Evolutionary conservation across 2,113 vertebrate species (phyloP).

Genomic region (Tringa solitaria): DNA sequence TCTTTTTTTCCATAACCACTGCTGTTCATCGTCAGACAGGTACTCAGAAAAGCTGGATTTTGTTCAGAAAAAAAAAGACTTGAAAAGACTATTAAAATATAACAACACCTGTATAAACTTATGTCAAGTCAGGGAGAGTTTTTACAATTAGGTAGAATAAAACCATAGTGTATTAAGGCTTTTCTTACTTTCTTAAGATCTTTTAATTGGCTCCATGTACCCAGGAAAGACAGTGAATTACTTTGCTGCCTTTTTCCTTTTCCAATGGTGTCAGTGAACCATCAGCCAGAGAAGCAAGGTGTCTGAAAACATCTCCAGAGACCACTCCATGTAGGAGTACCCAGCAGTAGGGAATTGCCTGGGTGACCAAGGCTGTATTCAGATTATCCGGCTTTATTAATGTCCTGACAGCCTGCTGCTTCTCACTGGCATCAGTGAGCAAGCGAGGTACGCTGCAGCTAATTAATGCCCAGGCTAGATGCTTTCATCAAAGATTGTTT

Average conservation of each 20-base stretch:
- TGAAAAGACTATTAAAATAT: not conserved
- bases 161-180: not conserved
- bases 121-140: not conserved
- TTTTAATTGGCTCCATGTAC: not conserved
- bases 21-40: not conserved
- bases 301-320: not conserved
- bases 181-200: not conserved
- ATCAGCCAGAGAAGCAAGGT: not conserved
- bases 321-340: not conserved
- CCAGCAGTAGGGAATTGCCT: not conserved
- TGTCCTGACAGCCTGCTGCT: not conserved
- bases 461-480: not conserved
- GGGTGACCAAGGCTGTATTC: not conserved
- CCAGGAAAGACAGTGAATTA: not conserved
- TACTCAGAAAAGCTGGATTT: not conserved
- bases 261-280: not conserved
- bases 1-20: not conserved
- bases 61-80: not conserved
- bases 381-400: not conserved
- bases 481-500: not conserved
- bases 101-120: not conserved
- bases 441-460: not conserved
- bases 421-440: not conserved
- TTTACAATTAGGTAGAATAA: not conserved
- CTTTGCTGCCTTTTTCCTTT: not conserved